Conservation (phyloP, 2,888 invertebrate species). For the Quadroppia sp. region DNA sequence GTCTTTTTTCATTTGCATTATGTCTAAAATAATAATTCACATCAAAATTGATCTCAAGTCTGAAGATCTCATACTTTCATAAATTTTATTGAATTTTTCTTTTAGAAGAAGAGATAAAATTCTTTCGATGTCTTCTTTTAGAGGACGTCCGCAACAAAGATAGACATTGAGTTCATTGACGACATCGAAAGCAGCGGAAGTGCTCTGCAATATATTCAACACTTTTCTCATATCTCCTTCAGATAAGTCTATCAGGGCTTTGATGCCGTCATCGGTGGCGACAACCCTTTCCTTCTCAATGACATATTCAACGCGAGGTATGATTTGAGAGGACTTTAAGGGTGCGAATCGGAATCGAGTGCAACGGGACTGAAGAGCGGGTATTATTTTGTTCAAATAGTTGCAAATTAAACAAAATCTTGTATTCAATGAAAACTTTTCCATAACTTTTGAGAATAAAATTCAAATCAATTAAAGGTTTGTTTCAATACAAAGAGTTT, state of each 20-base stretch:
- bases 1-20: conserved; percentile 65
- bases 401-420: conserved; percentile 99
- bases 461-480: neutral
- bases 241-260: conserved; percentile 80
- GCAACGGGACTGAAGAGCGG: conserved; percentile 95
- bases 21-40: conserved; percentile 58
- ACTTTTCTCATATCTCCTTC: conserved; percentile 98
- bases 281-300: conserved; percentile 75
- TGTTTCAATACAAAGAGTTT: neutral
- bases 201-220: conserved; percentile 83
- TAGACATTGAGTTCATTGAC: conserved; percentile 90
- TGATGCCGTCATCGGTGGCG: conserved; percentile 79
- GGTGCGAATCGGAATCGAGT: conserved; percentile 95
- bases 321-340: conserved; percentile 73
- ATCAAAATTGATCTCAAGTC: conserved; percentile 30
- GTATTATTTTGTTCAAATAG: conserved; percentile 96
- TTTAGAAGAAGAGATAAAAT: conserved; percentile 82
- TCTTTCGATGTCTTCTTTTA: conserved; percentile 77
- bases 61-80: conserved; percentile 64
- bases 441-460: conserved; percentile 70
- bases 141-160: conserved; percentile 93
- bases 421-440: conserved; percentile 98
- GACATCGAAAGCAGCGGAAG: conserved; percentile 81
- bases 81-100: conserved; percentile 68
- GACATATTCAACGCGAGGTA: conserved; percentile 80